phyloP scores from a whole-genome alignment of 92 coral and sea anemone genomes.

The Parazoanthus swiftii region DNA sequence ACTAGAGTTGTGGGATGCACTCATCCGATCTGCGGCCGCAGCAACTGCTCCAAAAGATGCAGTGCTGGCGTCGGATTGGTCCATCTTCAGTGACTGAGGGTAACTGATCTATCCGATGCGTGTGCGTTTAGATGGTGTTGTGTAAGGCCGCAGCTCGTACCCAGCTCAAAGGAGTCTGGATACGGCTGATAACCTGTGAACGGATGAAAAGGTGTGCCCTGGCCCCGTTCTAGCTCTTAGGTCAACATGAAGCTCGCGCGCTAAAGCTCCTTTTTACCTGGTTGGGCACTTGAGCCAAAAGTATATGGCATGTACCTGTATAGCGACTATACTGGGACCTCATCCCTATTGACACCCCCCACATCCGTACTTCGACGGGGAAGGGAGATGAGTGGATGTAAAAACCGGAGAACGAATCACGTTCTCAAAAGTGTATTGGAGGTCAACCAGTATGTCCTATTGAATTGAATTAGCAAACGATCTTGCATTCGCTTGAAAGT shows the following conservation, averaged over 20 bases:
- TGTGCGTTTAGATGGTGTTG: too few species aligned
- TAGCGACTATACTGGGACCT: constrained; percentile 31
- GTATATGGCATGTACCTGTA: constrained; percentile 34
- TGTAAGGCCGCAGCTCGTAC: too few species aligned
- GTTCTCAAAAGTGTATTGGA: too few species aligned
- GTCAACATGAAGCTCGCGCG: constrained; percentile 31
- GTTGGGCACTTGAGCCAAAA: constrained; percentile 37
- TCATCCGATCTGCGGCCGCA: constrained; percentile 11
- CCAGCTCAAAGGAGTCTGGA: too few species aligned
- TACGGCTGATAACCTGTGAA: too few species aligned
- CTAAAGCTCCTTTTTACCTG: constrained; percentile 31
- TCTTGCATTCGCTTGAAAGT: background rate
- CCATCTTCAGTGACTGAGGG: background rate
- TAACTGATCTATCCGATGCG: too few species aligned
- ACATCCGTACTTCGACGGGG: constrained; percentile 27
- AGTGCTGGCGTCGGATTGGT: constrained; percentile 10
- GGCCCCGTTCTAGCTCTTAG: constrained; percentile 16
- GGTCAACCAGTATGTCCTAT: constrained; percentile 34
- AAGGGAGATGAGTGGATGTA: background rate
- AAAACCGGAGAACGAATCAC: too few species aligned
- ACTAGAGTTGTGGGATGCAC: constrained; percentile 2
- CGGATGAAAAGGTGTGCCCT: background rate
- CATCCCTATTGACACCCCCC: constrained; percentile 18
- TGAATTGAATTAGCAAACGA: constrained; percentile 24
- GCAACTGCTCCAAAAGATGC: background rate